Evolutionary conservation across 2,797 vertebrate genomes (phyloP), one percentile per base, ranked within the genome.

Genomic region (Gymnothorax reevesii): DNA sequence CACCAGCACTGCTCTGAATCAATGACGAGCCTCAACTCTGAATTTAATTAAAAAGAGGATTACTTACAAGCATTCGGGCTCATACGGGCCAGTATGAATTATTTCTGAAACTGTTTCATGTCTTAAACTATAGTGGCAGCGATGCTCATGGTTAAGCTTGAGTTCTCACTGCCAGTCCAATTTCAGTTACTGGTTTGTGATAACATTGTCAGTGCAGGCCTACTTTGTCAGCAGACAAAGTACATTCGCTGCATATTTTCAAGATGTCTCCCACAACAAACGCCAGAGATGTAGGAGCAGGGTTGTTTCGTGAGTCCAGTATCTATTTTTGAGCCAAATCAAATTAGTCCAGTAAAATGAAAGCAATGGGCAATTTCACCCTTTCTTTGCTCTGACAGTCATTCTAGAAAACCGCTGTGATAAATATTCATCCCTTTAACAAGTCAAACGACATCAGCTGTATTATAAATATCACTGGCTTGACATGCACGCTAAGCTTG

Each of bases 11-110:
- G 83, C 57, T 69, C 64, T 52, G 42, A 49, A 69, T 84, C 62
- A 22, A 52, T 55, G 33, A 33, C 42, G 10, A 62, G 69, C 4
- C 10, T 75, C 77, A 79, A 60, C 79, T 33, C 15, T 59, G 57
- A 75, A 87, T 87, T 83, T 82, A 85, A 83, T 85, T 85, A 85
- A 55, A 77, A 79, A 64, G 60, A 80, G 82, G 87, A 89, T 90
- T 89, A 89, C 84, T 84, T 52, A 79, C 59, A 57, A 90, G 84
- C 86, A 86, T 71, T 59, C 60, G 55, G 84, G 71, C 71, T 90
- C 86, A 86, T 85, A 90, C 88, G 60, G 88, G 85, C 83, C 88
- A 66, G 83, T 91, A 85, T 89, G 57, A 64, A 88, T 84, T 79
- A 90, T 88, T 88, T 87, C 49, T 64, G n/a, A 52, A 55, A 55